A percentile compares a stretch with the other conserved stretches of the same genome.
These are phyloP conservation scores for Piaya cayana DNA, from an alignment of 2,113 vertebrate species.

Conservation along the genomic window DNA sequence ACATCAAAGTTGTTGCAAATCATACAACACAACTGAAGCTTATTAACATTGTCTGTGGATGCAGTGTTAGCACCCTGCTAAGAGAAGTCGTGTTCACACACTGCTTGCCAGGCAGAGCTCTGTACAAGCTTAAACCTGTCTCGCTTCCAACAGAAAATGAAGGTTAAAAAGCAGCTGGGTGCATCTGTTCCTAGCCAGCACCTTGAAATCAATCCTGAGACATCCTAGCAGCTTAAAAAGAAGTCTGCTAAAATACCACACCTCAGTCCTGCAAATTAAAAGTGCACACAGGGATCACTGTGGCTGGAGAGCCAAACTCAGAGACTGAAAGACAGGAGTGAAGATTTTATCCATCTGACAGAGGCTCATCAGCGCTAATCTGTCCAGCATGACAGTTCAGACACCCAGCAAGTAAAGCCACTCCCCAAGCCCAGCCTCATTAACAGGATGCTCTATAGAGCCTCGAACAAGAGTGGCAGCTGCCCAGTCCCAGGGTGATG, in stretches of 20 bases:
- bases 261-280: not conserved
- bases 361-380: not conserved
- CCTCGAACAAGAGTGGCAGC: not conserved
- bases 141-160: constrained; percentile 4
- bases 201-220: not conserved
- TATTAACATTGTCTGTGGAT: not conserved
- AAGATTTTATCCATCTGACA: not conserved
- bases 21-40: accelerated
- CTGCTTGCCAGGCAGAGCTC: not conserved
- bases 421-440: not conserved
- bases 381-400: not conserved
- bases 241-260: not conserved
- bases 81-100: not conserved
- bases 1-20: not conserved
- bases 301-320: not conserved
- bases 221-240: not conserved
- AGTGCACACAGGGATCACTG: not conserved
- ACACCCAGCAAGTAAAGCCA: not conserved
- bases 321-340: not conserved
- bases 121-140: not conserved
- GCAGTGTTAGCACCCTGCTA: not conserved
- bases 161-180: constrained; percentile 43
- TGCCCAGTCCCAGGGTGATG: not conserved
- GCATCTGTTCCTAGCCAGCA: constrained; percentile 10
- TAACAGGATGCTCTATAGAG: not conserved